A percentile compares a stretch with the other conserved stretches of the same genome.
Conservation (phyloP, 2,797 vertebrate species). For the Denticeps clupeoides region DNA sequence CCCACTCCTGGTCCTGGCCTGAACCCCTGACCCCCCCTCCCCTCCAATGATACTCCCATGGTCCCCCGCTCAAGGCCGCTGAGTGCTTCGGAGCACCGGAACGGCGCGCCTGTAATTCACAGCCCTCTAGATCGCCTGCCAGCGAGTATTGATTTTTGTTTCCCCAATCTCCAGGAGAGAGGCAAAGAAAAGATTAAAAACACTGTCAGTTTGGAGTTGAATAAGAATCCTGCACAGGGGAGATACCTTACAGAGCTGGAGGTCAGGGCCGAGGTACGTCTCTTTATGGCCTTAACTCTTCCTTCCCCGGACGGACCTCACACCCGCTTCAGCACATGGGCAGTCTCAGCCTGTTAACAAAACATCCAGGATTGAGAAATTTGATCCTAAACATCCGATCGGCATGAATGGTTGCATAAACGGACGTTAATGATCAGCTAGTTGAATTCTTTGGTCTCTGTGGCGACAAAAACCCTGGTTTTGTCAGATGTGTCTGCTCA, state of each 20-base stretch:
- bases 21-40: conserved; percentile 54
- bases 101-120: conserved; percentile 59
- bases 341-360: too few species aligned
- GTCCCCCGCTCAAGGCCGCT: conserved; percentile 55
- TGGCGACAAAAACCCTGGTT: too few species aligned
- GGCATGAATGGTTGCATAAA: too few species aligned
- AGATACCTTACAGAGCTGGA: conserved; percentile 59
- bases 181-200: conserved; percentile 99
- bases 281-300: conserved; percentile 55
- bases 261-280: conserved; percentile 64
- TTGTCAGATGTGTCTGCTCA: too few species aligned
- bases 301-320: conserved; percentile 12
- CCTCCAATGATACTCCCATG: conserved; percentile 34
- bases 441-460: too few species aligned
- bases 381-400: too few species aligned
- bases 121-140: conserved; percentile 90
- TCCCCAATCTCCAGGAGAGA: conserved; percentile 94
- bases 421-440: too few species aligned
- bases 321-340: not conserved
- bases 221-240: conserved; percentile 86
- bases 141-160: conserved; percentile 97
- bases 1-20: conserved; percentile 41
- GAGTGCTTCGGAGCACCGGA: conserved; percentile 32
- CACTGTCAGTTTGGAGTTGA: conserved; percentile 97
- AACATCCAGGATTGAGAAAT: too few species aligned